These are phyloP conservation scores for Hippocampus abdominalis DNA, from an alignment of 2,113 vertebrate genomes.

Conservation along the genomic window DNA sequence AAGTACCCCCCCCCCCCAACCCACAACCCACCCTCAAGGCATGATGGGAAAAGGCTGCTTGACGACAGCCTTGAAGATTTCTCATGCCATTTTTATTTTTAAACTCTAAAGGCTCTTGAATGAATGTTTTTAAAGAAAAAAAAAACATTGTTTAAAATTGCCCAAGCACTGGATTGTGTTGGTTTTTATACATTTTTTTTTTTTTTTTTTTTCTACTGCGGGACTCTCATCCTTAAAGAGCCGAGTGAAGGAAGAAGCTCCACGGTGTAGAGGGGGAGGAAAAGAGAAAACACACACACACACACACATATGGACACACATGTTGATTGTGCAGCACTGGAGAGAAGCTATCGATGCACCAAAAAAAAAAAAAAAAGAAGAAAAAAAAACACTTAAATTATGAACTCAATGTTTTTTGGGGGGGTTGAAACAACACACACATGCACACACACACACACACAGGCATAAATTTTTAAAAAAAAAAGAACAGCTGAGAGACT, in stretches of 20 bases:
- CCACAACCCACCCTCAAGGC: slow-evolving; percentile 57
- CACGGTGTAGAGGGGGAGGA: slow-evolving; percentile 61
- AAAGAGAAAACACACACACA: slow-evolving; percentile 62
- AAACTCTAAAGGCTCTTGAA: slow-evolving; percentile 77
- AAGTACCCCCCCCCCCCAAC: slow-evolving; percentile 59
- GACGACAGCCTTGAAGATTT: slow-evolving; percentile 80
- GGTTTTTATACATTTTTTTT: slow-evolving; percentile 78
- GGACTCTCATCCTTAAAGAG: slow-evolving; percentile 90
- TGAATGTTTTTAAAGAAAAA: slow-evolving; percentile 79
- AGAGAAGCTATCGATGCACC: slow-evolving; percentile 78
- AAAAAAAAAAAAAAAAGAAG: neutral
- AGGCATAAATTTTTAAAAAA: neutral
- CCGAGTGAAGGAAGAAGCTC: slow-evolving; percentile 87
- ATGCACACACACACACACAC: neutral
- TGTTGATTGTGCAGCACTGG: slow-evolving; percentile 72
- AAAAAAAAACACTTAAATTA: slow-evolving; percentile 68
- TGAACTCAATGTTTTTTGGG: slow-evolving; percentile 68
- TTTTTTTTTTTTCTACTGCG: slow-evolving; percentile 75
- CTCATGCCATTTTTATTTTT: slow-evolving; percentile 75
- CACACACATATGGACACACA: slow-evolving; percentile 67
- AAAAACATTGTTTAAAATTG: slow-evolving; percentile 90
- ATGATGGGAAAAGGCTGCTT: slow-evolving; percentile 75
- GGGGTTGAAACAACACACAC: neutral
- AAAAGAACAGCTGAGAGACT: slow-evolving; percentile 84
- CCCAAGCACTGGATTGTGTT: slow-evolving; percentile 88